Conservation (phyloP, 2,888 invertebrate species). For the Laothoe populi region DNA sequence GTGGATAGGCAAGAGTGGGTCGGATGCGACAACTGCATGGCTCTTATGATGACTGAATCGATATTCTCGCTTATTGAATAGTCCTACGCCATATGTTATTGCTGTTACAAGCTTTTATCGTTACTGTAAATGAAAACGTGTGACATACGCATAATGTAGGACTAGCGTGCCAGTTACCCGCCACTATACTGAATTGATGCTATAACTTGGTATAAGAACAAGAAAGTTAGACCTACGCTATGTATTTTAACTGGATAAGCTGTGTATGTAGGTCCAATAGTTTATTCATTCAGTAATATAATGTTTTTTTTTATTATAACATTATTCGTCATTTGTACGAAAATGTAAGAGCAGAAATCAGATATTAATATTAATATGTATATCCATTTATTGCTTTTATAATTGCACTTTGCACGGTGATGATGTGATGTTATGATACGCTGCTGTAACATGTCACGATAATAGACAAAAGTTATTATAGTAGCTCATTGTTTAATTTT, state of each 20-base stretch:
- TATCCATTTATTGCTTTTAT: too few relatives aligned
- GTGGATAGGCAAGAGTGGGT: slow-evolving; percentile 48
- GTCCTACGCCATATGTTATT: slow-evolving; percentile 28
- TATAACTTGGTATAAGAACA: too few relatives aligned
- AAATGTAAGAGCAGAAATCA: too few relatives aligned
- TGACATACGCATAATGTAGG: not conserved
- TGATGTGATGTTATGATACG: too few relatives aligned
- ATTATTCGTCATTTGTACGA: too few relatives aligned
- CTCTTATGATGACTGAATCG: slow-evolving; percentile 51
- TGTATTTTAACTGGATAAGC: too few relatives aligned
- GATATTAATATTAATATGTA: too few relatives aligned
- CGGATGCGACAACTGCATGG: slow-evolving; percentile 45
- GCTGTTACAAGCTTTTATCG: slow-evolving; percentile 7
- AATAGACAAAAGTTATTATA: slow-evolving; percentile 3
- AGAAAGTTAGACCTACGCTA: too few relatives aligned
- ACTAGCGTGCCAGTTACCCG: not conserved
- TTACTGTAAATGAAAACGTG: not conserved
- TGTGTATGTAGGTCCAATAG: too few relatives aligned
- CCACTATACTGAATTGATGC: not conserved
- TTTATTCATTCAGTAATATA: too few relatives aligned
- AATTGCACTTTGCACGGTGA: too few relatives aligned
- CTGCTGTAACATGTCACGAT: slow-evolving; percentile 4
- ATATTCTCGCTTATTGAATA: slow-evolving; percentile 48
- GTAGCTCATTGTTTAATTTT: slow-evolving; percentile 5
- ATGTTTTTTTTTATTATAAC: too few relatives aligned